A percentile compares a stretch with the other conserved stretches of the same genome.
Conservation (phyloP, 2,797 vertebrate species). For the Sphaeramia orbicularis region DNA sequence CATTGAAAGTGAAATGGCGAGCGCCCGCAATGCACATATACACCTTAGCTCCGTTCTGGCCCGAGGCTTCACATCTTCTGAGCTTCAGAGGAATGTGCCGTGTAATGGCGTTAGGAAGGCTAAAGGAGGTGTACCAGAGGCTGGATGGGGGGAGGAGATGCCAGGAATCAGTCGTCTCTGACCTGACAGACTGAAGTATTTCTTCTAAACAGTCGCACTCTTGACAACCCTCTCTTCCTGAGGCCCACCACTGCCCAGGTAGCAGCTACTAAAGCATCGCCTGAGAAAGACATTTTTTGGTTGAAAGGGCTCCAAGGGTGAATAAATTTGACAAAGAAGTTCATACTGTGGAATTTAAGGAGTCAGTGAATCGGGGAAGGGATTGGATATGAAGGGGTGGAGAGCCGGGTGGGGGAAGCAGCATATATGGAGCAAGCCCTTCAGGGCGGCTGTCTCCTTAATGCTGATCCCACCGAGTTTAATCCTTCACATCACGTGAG, state of each 20-base stretch:
- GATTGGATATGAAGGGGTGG: conserved; percentile 34
- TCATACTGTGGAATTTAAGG: conserved; percentile 69
- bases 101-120: conserved; percentile 49
- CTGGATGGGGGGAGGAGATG: conserved; percentile 27
- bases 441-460: conserved; percentile 70
- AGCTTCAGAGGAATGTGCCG: conserved; percentile 64
- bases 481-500: conserved; percentile 81
- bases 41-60: conserved; percentile 38
- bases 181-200: conserved; percentile 27
- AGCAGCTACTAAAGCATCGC: conserved; percentile 30
- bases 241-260: conserved; percentile 60
- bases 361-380: conserved; percentile 55
- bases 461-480: conserved; percentile 78
- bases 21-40: conserved; percentile 17
- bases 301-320: conserved; percentile 57
- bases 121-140: conserved; percentile 40
- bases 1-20: conserved; percentile 36
- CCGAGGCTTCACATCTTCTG: conserved; percentile 42
- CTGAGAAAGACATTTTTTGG: conserved; percentile 51
- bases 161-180: conserved; percentile 10
- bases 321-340: conserved; percentile 72
- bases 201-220: conserved; percentile 41
- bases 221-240: conserved; percentile 57
- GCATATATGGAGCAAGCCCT: conserved; percentile 70
- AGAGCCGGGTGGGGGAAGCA: conserved; percentile 36